These are phyloP conservation scores for Drosophila atripex DNA, from an alignment of 2,888 invertebrate genomes.

Conservation along the genomic window DNA sequence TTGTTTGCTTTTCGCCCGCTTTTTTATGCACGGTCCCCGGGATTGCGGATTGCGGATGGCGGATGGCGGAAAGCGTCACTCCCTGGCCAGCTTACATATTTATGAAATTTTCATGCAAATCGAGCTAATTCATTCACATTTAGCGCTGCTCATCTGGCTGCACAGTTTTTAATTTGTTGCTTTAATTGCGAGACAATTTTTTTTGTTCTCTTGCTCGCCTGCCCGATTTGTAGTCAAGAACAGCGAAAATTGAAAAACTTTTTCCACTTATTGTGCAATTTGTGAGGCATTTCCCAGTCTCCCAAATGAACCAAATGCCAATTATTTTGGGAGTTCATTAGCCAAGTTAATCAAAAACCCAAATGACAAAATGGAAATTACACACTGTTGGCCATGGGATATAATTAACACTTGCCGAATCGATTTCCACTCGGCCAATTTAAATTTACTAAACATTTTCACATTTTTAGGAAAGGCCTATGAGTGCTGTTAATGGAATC, in stretches of 20 bases:
- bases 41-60: background rate
- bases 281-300: background rate
- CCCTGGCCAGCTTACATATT: conserved; percentile 68
- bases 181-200: conserved; percentile 71
- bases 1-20: conserved; percentile 36
- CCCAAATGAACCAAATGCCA: conserved; percentile 8
- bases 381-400: background rate
- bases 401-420: conserved; percentile 22
- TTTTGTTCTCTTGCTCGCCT: conserved; percentile 28
- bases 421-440: conserved; percentile 12
- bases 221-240: conserved; percentile 50
- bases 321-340: conserved; percentile 15
- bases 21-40: conserved; percentile 9
- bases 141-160: conserved; percentile 15
- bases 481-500: conserved; percentile 17
- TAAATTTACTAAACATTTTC: conserved; percentile 13
- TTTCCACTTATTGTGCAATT: conserved; percentile 12
- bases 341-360: conserved; percentile 19
- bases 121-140: conserved; percentile 74
- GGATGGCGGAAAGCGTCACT: background rate
- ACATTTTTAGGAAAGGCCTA: conserved; percentile 3
- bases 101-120: conserved; percentile 78
- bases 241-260: conserved; percentile 50
- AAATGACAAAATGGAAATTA: conserved; percentile 17
- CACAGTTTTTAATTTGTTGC: conserved; percentile 44